These are phyloP conservation scores for Microcaecilia unicolor DNA, from an alignment of 2,797 vertebrate genomes.

Conservation along the genomic window DNA sequence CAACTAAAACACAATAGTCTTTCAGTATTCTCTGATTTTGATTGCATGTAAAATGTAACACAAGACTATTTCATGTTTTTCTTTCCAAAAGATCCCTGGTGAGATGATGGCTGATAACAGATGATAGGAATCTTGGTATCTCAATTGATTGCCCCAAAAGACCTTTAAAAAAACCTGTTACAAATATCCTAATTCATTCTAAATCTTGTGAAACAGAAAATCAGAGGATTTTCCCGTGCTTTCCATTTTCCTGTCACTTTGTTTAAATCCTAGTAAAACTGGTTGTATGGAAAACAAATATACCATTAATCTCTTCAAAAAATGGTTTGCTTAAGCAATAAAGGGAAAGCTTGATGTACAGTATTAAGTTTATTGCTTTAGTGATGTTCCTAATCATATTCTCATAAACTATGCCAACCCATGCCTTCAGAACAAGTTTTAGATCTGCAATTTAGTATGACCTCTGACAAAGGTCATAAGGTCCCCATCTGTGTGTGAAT, in stretches of 20 bases:
- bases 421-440: constrained; percentile 53
- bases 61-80: constrained; percentile 49
- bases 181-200: constrained; percentile 25
- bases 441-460: constrained; percentile 81
- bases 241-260: constrained; percentile 2
- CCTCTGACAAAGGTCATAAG: constrained; percentile 87
- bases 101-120: constrained; percentile 63
- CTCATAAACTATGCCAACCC: constrained; percentile 21
- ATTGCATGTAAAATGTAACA: constrained; percentile 31
- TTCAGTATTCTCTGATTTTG: constrained; percentile 6
- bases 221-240: neutral
- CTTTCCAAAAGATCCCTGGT: constrained; percentile 45
- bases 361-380: constrained; percentile 16
- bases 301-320: neutral
- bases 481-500: constrained; percentile 89
- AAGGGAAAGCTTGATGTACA: neutral
- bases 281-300: neutral
- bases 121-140: constrained; percentile 47
- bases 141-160: constrained; percentile 50
- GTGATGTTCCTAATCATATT: constrained; percentile 14
- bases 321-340: constrained; percentile 3
- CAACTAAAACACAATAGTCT: constrained; percentile 13
- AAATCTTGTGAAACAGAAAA: constrained; percentile 7
- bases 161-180: constrained; percentile 29
- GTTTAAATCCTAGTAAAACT: neutral